phyloP scores from a whole-genome alignment of 1,140 invertebrate species.

The Sminthurides bifidus region DNA sequence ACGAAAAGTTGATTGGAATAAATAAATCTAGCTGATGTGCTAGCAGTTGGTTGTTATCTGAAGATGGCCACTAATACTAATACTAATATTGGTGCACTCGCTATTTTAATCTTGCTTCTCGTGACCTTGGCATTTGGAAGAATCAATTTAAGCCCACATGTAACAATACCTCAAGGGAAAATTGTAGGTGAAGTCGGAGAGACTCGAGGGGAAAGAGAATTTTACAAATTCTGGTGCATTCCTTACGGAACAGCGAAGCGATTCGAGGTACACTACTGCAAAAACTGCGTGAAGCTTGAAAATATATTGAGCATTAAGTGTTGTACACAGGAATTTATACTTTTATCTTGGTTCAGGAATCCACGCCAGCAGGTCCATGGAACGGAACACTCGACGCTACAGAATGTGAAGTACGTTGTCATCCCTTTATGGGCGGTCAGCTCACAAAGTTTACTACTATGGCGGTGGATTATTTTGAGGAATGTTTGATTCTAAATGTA shows the following conservation, averaged over 20 bases:
- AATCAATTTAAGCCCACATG: not conserved
- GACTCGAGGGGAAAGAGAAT: not conserved
- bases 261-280: conserved; percentile 3
- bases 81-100: too few species aligned
- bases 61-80: too few species aligned
- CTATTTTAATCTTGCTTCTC: too few species aligned
- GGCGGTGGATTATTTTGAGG: not conserved
- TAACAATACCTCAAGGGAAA: not conserved
- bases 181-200: not conserved
- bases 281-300: too few species aligned
- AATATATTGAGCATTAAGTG: too few species aligned
- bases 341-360: not conserved
- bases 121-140: too few species aligned
- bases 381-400: not conserved
- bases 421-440: too few species aligned
- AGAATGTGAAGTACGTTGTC: not conserved
- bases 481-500: conserved; percentile 6
- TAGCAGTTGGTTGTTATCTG: too few species aligned
- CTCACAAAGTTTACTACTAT: not conserved
- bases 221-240: conserved; percentile 9
- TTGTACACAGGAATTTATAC: too few species aligned
- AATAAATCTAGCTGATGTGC: too few species aligned
- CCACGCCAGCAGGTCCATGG: not conserved
- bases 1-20: too few species aligned
- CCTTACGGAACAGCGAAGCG: conserved; percentile 1